Evolutionary conservation across 1,140 invertebrate genomes (phyloP).

Genomic region (Diuraphis noxia): DNA sequence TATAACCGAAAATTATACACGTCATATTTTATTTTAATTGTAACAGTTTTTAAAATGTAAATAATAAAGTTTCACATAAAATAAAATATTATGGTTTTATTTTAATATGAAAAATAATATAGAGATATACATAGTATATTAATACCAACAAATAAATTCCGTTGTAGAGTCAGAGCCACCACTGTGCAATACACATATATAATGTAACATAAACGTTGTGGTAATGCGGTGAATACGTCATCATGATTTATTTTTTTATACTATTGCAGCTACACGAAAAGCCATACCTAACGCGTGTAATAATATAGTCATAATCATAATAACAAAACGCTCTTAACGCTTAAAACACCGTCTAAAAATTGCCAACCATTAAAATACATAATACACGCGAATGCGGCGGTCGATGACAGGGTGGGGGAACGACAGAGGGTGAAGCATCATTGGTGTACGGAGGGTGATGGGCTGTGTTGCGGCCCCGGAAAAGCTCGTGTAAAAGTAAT

Average conservation of each 20-base stretch:
- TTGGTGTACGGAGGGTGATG: neutral
- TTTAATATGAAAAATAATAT: too few species aligned
- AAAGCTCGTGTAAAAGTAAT: constrained; percentile 45
- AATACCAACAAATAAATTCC: too few species aligned
- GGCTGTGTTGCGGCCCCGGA: neutral
- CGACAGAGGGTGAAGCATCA: neutral
- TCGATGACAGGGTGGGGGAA: neutral
- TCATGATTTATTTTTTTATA: neutral
- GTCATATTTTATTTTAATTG: too few species aligned
- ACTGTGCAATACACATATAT: neutral
- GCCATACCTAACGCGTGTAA: neutral
- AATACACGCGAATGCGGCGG: neutral
- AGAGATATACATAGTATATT: too few species aligned
- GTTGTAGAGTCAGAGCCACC: neutral
- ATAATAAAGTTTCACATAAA: too few species aligned
- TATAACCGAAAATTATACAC: too few species aligned
- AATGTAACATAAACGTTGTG: neutral
- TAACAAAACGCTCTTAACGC: neutral
- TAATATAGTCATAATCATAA: neutral
- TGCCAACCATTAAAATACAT: neutral
- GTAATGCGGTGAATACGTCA: neutral
- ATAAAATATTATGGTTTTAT: too few species aligned
- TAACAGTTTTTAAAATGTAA: too few species aligned
- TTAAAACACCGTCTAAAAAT: neutral
- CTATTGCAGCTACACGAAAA: neutral